phyloP scores from a whole-genome alignment of 1,140 invertebrate genomes.

The Belonocnema kinseyi region DNA sequence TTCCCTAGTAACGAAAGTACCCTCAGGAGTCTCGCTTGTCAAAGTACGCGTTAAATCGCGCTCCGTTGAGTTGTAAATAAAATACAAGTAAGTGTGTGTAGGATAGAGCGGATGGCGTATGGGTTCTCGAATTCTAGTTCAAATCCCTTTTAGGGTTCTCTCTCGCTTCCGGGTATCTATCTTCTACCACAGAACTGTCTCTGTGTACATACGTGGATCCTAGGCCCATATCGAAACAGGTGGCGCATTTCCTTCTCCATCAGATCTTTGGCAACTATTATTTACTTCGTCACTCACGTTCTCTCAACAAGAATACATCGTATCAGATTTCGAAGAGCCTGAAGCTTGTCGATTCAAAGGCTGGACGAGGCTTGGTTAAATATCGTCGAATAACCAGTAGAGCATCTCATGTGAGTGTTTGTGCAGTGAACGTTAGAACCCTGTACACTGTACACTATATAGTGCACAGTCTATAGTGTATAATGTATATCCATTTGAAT shows the following conservation, averaged over 20 bases:
- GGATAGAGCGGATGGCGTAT: conserved; percentile 20
- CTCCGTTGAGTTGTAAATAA: conserved; percentile 21
- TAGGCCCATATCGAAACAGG: neutral
- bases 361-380: neutral
- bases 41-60: conserved; percentile 24
- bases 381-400: neutral
- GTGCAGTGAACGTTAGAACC: neutral
- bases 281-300: conserved; percentile 16
- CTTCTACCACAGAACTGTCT: conserved; percentile 5
- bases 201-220: neutral
- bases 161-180: conserved; percentile 9
- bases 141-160: conserved; percentile 22
- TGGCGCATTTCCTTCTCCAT: neutral
- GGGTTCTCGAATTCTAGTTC: conserved; percentile 8
- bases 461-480: no score
- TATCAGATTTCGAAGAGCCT: conserved; percentile 1
- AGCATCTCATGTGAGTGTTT: neutral
- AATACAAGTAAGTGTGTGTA: conserved; percentile 23
- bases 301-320: neutral
- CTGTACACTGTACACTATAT: neutral
- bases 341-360: neutral
- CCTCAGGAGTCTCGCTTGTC: conserved; percentile 22
- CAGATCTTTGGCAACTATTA: conserved; percentile 11
- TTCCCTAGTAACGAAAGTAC: neutral
- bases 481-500: neutral